Evolutionary conservation across 37 sponge, comb jelly and placozoan genomes (phyloP).

Genomic region (Eunapius fragilis): DNA sequence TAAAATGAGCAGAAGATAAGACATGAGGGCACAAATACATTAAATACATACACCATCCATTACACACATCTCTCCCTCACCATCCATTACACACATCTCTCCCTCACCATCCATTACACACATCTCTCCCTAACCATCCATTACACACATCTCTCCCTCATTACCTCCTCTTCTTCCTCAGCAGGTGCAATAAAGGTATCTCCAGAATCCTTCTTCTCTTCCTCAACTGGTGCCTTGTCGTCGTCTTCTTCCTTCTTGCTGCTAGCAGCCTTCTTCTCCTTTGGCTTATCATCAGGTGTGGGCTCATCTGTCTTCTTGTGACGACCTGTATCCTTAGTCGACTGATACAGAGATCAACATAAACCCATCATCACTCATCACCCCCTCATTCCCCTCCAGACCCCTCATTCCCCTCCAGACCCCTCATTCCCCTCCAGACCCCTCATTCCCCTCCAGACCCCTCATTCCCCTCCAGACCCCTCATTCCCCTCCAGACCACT

Average conservation of each 20-base stretch:
- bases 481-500: neutral
- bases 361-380: neutral
- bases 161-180: constrained; percentile 18
- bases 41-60: no score
- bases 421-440: neutral
- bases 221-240: neutral
- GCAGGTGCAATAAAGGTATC: constrained; percentile 3
- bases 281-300: constrained; percentile 72
- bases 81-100: no score
- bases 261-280: neutral
- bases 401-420: neutral
- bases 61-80: no score
- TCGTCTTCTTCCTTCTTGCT: neutral
- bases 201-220: constrained; percentile 28
- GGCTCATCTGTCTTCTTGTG: constrained; percentile 90
- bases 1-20: no score
- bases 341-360: neutral
- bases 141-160: neutral
- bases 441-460: neutral
- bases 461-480: neutral
- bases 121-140: neutral
- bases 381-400: neutral
- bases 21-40: no score
- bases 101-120: neutral
- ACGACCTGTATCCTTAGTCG: constrained; percentile 59